Evolutionary conservation across 2,888 invertebrate genomes (phyloP).

Genomic region (Pherbina coryleti): DNA sequence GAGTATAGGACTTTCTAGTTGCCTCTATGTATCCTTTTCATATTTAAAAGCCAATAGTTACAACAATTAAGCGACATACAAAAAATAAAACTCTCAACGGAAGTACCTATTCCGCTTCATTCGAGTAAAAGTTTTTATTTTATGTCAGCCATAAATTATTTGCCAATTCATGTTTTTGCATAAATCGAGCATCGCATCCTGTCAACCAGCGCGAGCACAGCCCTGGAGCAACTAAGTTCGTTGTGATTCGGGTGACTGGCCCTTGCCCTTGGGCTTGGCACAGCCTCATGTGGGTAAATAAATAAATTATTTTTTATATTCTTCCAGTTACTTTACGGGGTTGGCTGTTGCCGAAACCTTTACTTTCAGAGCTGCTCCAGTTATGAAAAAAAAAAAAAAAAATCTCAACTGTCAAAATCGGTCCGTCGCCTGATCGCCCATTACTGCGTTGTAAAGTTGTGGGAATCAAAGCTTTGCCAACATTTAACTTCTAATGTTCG

Average conservation of each 20-base stretch:
- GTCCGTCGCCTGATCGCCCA: slow-evolving; percentile 27
- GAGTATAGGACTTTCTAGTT: no score
- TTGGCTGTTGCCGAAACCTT: neutral
- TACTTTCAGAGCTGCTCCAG: neutral
- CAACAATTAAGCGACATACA: neutral
- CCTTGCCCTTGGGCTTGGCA: neutral
- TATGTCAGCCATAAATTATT: slow-evolving; percentile 50
- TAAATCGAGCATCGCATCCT: neutral
- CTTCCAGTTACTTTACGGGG: neutral
- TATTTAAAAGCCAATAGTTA: neutral
- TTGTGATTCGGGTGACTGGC: slow-evolving; percentile 20
- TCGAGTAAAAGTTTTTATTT: slow-evolving; percentile 31
- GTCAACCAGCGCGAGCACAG: neutral
- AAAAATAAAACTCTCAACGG: neutral
- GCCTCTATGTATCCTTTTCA: neutral
- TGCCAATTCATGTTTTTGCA: slow-evolving; percentile 46
- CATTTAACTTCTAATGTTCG: no score
- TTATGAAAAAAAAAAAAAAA: neutral
- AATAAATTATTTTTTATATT: neutral
- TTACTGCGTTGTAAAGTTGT: slow-evolving; percentile 7
- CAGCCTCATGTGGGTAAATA: slow-evolving; percentile 13
- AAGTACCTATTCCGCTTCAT: slow-evolving; percentile 7
- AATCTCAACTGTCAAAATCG: slow-evolving; percentile 58
- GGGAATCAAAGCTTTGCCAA: neutral
- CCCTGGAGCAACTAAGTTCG: neutral